Evolutionary conservation across 2,888 invertebrate species (phyloP).

Genomic region (Blastobasis lacticolella): DNA sequence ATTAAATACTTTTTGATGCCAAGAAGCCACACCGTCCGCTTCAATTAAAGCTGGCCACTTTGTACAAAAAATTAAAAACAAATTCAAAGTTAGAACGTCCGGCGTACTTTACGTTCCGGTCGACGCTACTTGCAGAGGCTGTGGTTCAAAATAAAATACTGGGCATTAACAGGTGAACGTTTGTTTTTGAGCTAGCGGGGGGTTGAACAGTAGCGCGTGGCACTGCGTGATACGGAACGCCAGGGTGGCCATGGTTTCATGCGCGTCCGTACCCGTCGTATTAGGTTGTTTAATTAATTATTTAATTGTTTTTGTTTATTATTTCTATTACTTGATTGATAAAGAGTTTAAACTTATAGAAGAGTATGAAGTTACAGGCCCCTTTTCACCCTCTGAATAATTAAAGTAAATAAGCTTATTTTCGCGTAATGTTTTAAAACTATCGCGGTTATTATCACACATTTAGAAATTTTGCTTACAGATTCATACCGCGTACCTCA

Average conservation of each 20-base stretch:
- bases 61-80: constrained; percentile 25
- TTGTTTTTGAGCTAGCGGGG: constrained; percentile 51
- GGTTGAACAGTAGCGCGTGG: constrained; percentile 61
- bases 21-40: constrained; percentile 32
- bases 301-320: no score
- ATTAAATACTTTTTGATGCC: constrained; percentile 22
- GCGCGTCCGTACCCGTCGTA: no score
- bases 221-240: constrained; percentile 51
- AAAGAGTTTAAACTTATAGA: no score
- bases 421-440: no score
- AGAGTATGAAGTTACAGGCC: no score
- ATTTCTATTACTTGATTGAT: no score
- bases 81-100: constrained; percentile 26
- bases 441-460: no score
- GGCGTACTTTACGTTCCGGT: constrained; percentile 29
- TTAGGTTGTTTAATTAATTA: no score
- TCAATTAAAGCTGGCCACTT: constrained; percentile 33
- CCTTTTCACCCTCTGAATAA: no score
- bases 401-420: no score
- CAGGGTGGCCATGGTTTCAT: constrained; percentile 35
- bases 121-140: constrained; percentile 25
- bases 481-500: no score
- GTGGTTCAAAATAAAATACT: constrained; percentile 34
- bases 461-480: no score
- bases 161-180: constrained; percentile 34